Percentiles rank a stretch among this genome's conserved stretches.
phyloP scores from a whole-genome alignment of 1,140 invertebrate genomes.

The Hestina assimilis region DNA sequence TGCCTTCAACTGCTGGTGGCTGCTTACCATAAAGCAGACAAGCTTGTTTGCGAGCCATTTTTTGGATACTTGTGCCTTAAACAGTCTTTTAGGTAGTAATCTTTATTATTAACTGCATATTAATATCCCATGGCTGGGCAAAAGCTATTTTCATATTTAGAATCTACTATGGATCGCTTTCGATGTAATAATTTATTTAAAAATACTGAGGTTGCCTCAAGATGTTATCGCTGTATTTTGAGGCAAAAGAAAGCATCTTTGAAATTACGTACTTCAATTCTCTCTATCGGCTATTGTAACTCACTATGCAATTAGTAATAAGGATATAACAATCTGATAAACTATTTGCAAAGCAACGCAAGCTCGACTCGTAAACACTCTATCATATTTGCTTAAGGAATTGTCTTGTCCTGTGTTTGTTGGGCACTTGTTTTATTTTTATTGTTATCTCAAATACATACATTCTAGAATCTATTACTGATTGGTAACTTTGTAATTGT shows the following conservation, averaged over 20 bases:
- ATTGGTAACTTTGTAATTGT: neutral
- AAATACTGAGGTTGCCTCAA: no score
- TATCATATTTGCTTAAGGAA: slow-evolving; percentile 1
- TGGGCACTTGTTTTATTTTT: slow-evolving; percentile 5
- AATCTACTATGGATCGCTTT: no score
- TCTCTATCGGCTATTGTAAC: neutral
- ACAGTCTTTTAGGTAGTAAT: no score
- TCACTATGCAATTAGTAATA: neutral
- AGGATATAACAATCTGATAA: neutral
- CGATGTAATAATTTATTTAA: no score
- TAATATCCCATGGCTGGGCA: no score
- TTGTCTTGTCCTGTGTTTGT: slow-evolving; percentile 8
- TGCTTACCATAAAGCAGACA: no score
- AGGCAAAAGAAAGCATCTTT: neutral
- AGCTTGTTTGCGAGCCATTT: no score
- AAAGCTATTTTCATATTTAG: no score
- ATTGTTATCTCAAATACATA: slow-evolving; percentile 2
- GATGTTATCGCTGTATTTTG: neutral
- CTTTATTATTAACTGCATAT: no score
- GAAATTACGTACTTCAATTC: neutral
- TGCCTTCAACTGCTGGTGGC: no score
- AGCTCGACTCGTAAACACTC: slow-evolving; percentile 5
- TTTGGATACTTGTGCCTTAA: no score
- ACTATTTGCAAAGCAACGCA: neutral
- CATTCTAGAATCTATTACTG: neutral